phyloP scores from a whole-genome alignment of 1,140 invertebrate species.

The Macrobrachium nipponense region DNA sequence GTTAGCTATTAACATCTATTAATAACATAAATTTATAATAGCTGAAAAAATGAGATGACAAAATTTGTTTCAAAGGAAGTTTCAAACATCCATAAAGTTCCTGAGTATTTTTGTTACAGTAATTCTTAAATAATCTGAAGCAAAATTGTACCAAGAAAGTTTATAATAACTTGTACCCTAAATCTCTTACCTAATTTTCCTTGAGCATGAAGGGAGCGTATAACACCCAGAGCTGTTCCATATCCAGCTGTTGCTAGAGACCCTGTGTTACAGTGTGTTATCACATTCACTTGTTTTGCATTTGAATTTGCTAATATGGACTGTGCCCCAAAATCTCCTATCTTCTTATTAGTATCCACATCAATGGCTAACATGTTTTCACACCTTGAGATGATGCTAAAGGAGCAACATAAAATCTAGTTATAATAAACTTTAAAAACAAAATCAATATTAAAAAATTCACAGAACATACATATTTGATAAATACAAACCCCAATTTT shows the following conservation, averaged over 20 bases:
- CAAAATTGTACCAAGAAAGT: not conserved
- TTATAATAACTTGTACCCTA: not conserved
- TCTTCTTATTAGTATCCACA: slow-evolving; percentile 85
- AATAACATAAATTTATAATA: no score
- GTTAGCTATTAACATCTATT: no score
- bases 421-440: not conserved
- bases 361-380: slow-evolving; percentile 88
- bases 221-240: slow-evolving; percentile 96
- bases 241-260: slow-evolving; percentile 96
- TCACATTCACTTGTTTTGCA: slow-evolving; percentile 74
- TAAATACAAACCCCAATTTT: no score
- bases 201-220: slow-evolving; percentile 81
- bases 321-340: slow-evolving; percentile 84
- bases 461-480: not conserved
- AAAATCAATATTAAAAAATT: not conserved
- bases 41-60: no score
- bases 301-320: slow-evolving; percentile 77
- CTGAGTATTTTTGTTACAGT: not conserved
- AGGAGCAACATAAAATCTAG: not conserved
- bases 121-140: no score
- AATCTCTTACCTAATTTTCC: slow-evolving; percentile 77
- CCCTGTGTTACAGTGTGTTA: slow-evolving; percentile 99
- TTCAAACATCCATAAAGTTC: not conserved
- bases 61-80: no score
- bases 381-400: slow-evolving; percentile 80